A percentile compares a stretch with the other conserved stretches of the same genome.
phyloP scores from a whole-genome alignment of 2,888 invertebrate genomes.

The Acrobeloides nanus region DNA sequence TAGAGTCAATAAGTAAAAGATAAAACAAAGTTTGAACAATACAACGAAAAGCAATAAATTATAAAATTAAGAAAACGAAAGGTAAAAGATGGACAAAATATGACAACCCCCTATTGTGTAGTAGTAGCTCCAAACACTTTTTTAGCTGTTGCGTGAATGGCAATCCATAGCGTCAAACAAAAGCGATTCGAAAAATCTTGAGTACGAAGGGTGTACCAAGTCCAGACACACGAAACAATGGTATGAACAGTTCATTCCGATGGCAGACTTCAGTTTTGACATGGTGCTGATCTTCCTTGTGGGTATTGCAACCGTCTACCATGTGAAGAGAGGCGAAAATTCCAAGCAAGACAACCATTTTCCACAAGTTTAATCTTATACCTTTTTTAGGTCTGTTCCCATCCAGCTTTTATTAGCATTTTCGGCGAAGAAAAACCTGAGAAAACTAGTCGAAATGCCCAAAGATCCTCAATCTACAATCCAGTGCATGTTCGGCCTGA shows the following conservation, averaged over 20 bases:
- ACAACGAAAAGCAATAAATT: too few species aligned
- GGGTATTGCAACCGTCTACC: constrained; percentile 48
- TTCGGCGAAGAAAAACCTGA: constrained; percentile 42
- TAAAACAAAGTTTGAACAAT: too few species aligned
- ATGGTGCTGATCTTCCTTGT: constrained; percentile 37
- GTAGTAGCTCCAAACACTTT: not conserved
- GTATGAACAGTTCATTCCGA: constrained; percentile 42
- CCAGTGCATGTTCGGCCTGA: constrained; percentile 50
- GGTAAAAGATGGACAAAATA: too few species aligned
- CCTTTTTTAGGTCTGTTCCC: constrained; percentile 31
- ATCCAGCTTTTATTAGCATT: constrained; percentile 45
- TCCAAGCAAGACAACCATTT: constrained; percentile 29
- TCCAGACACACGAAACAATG: constrained; percentile 42
- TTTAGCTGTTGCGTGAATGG: constrained; percentile 45
- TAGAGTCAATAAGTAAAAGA: too few species aligned
- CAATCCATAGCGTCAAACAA: constrained; percentile 28
- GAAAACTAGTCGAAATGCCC: constrained; percentile 41
- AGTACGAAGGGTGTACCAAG: constrained; percentile 45
- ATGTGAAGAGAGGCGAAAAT: constrained; percentile 38
- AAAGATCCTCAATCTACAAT: constrained; percentile 50
- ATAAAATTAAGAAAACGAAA: too few species aligned
- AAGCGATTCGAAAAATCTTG: constrained; percentile 28
- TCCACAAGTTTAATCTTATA: constrained; percentile 1
- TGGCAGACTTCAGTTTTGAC: constrained; percentile 47
- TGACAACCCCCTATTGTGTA: too few species aligned